Conservation (phyloP, 2,113 vertebrate genomes). For the Coptodon rendalli region DNA sequence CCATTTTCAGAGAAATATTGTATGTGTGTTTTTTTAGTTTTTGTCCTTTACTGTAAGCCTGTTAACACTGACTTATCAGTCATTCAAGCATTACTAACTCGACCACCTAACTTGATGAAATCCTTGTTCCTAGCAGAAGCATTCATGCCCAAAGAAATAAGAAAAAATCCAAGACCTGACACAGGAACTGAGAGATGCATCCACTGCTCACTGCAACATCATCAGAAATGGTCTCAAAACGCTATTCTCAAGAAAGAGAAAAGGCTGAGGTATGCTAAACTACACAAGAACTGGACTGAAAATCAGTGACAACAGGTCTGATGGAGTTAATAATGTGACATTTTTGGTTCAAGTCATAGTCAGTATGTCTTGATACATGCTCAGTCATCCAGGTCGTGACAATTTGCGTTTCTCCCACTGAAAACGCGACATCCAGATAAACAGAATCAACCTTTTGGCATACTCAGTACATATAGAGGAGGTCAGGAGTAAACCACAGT, state of each 20-base stretch:
- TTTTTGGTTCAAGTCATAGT: background rate
- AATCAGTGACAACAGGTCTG: background rate
- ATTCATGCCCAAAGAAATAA: background rate
- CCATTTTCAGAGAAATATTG: background rate
- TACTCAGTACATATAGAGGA: background rate
- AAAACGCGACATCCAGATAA: background rate
- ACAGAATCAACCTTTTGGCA: background rate
- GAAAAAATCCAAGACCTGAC: background rate
- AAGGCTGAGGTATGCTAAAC: background rate
- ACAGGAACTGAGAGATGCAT: background rate
- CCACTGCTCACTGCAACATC: background rate
- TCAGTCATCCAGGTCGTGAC: background rate
- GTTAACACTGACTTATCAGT: background rate
- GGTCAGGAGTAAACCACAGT: background rate
- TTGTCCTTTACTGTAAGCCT: background rate
- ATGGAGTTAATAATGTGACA: rapidly evolving
- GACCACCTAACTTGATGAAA: background rate
- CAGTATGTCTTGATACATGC: background rate
- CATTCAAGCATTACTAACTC: background rate
- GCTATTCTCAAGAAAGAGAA: background rate
- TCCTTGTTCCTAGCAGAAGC: background rate
- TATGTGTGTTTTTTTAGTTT: rapidly evolving
- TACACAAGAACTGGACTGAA: background rate
- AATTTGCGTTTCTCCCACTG: background rate
- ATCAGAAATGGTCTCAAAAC: background rate